Evolutionary conservation across 2,888 invertebrate species (phyloP), one percentile per base, ranked within the genome.

Genomic region (Andrena bicolor): DNA sequence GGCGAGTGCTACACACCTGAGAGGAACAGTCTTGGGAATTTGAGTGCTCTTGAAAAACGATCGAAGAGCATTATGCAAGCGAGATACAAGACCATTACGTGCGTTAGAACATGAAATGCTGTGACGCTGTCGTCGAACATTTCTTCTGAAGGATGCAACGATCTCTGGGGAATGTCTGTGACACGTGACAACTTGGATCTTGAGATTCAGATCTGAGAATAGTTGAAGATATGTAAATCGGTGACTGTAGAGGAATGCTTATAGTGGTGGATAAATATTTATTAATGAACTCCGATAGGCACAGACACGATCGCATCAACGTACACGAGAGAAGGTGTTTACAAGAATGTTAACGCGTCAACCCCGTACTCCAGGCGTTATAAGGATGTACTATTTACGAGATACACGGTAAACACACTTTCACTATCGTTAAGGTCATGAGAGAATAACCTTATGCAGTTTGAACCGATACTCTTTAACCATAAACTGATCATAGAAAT

Each of bases 381-480:
- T 35, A 51, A 82, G 23, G 60, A 63, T 66, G 35, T 61, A 66
- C 60, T 63, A 81, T 76, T 77, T 83, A 51, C 61, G 64, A 77
- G n/a, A 26, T 48, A 30, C 48, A 35, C 70, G 20, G 61, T 49
- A 77, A 82, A 73, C 53, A 74, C 56, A 69, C 74, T 72, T 79
- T 72, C 72, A 28, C 72, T 58, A 16, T 10, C n/a, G 26, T 49
- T 75, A 68, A 82, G 75, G 83, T 79, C 83, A 49, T 71, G 60
- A 48, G 72, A 79, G 71, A 69, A 71, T 60, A 63, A 72, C 75
- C 83, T 83, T 79, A 82, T 64, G 23, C 60, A 58, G 10, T 48
- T 63, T 60, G n/a, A 63, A 35, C 65, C 69, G 68, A 76, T 81
- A 71, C 82, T 71, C 76, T 68, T 77, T 60, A n/a, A 48, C 20